Evolutionary conservation across 2,888 invertebrate species (phyloP).

Genomic region (Neoscelio sp.): DNA sequence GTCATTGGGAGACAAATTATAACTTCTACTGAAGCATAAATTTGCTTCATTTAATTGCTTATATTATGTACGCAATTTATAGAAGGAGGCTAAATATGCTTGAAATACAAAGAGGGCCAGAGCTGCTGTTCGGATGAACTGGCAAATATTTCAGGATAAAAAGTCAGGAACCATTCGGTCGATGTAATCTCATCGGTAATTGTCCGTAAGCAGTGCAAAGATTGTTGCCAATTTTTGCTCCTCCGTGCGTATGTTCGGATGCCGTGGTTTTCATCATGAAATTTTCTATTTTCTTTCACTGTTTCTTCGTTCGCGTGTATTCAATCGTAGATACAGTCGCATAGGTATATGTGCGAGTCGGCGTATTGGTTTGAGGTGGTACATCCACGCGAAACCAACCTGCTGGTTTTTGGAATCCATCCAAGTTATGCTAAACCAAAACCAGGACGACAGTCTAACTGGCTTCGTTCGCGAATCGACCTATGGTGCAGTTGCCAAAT

Average conservation of each 20-base stretch:
- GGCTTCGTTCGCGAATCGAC: constrained; percentile 46
- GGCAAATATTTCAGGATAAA: neutral
- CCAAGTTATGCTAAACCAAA: constrained; percentile 65
- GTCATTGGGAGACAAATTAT: too few species aligned
- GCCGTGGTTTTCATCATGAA: constrained; percentile 33
- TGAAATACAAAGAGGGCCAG: neutral
- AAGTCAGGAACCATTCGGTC: constrained; percentile 3
- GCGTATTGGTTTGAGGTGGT: constrained; percentile 15
- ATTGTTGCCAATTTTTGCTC: constrained; percentile 78
- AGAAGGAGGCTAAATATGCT: too few species aligned
- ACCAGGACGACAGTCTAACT: constrained; percentile 46
- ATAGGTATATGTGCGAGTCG: constrained; percentile 18
- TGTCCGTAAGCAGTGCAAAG: constrained; percentile 77
- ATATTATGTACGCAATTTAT: too few species aligned
- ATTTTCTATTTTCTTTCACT: constrained; percentile 63
- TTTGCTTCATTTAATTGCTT: too few species aligned
- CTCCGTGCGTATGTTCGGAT: constrained; percentile 73
- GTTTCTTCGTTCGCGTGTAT: constrained; percentile 39
- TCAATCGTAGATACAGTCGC: constrained; percentile 28
- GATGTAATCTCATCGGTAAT: constrained; percentile 73
- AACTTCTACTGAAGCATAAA: too few species aligned
- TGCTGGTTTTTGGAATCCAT: constrained; percentile 66
- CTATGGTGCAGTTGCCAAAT: constrained; percentile 37
- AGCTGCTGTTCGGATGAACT: neutral
- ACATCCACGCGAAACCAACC: constrained; percentile 51